Evolutionary conservation across 2,113 vertebrate species (phyloP).

Genomic region (Scortum barcoo): DNA sequence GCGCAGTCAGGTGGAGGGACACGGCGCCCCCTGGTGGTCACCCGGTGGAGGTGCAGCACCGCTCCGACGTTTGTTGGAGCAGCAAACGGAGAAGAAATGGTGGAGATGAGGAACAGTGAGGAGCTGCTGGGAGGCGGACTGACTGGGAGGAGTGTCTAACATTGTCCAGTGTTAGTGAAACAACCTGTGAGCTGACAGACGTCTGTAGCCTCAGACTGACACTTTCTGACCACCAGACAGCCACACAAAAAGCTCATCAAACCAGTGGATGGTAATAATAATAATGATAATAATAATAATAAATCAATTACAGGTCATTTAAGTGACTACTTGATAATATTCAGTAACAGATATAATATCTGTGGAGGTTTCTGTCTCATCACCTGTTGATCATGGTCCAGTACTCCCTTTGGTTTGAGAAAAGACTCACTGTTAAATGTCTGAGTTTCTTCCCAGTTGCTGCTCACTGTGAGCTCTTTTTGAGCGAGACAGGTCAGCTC

Average conservation of each 20-base stretch:
- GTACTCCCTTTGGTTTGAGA: neutral
- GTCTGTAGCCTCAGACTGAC: neutral
- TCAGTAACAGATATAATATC: neutral
- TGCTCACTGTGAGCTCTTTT: neutral
- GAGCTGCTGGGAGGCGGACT: neutral
- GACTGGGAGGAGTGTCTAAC: no score
- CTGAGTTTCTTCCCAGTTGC: neutral
- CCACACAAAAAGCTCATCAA: no score
- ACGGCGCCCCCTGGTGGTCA: constrained; percentile 33
- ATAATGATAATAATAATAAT: no score
- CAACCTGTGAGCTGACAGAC: neutral
- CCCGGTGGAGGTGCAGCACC: constrained; percentile 12
- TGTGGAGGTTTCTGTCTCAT: neutral
- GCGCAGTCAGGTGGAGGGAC: neutral
- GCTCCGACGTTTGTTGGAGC: no score
- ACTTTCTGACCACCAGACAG: no score
- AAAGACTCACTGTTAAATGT: neutral
- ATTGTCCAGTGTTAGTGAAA: neutral
- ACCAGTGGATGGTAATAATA: no score
- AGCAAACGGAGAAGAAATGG: neutral
- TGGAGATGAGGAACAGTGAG: neutral
- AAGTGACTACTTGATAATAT: neutral
- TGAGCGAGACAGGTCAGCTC: neutral
- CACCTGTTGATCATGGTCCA: neutral
- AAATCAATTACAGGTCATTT: no score